Percentiles rank a stretch among this genome's conserved stretches.
Conservation (phyloP, 92 coral and sea anemone genomes). For the Phenganax stokvisi region DNA sequence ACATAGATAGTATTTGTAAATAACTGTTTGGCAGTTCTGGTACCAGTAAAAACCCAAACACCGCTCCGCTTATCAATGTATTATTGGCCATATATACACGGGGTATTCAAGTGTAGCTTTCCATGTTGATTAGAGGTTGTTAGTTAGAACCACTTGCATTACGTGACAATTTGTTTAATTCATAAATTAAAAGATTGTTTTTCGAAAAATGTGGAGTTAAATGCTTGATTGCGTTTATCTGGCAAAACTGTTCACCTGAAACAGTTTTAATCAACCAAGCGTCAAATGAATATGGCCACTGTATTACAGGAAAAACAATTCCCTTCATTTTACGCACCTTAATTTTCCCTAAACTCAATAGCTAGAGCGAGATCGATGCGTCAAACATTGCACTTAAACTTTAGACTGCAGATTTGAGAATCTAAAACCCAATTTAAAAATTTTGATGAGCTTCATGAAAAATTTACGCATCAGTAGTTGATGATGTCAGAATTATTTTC, state of each 20-base stretch:
- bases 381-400: neutral
- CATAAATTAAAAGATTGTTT: neutral
- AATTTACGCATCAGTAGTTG: neutral
- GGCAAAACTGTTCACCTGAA: constrained; percentile 9
- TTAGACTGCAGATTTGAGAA: neutral
- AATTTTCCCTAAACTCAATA: neutral
- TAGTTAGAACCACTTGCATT: no score
- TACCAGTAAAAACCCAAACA: neutral
- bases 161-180: no score
- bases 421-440: neutral
- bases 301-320: neutral
- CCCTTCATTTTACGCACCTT: neutral
- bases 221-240: neutral
- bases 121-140: no score
- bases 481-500: constrained; percentile 27
- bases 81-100: neutral
- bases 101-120: no score
- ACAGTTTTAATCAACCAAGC: constrained; percentile 13
- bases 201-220: neutral
- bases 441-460: constrained; percentile 7
- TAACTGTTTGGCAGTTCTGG: neutral
- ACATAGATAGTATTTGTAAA: neutral
- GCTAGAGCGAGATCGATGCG: no score
- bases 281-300: neutral
- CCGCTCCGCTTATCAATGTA: neutral